These are phyloP conservation scores for Drosophila borborema DNA, from an alignment of 2,888 invertebrate species.

Conservation along the genomic window DNA sequence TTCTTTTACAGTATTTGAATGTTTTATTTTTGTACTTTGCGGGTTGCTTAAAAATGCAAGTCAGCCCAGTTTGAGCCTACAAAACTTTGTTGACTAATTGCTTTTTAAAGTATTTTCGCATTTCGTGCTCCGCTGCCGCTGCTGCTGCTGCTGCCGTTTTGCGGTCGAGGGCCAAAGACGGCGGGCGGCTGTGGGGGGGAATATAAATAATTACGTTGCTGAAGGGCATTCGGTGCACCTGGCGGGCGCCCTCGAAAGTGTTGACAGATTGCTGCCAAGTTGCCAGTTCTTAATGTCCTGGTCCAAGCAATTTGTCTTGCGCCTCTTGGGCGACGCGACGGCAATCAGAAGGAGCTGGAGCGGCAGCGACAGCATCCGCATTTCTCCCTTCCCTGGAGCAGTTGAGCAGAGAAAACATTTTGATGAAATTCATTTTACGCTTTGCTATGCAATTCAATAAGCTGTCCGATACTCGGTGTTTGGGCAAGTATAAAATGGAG, in stretches of 20 bases:
- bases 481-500: not conserved
- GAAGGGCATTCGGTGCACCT: constrained; percentile 58
- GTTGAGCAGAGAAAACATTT: constrained; percentile 16
- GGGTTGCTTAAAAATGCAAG: constrained; percentile 64
- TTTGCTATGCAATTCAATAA: constrained; percentile 45
- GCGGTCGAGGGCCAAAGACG: constrained; percentile 33
- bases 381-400: not conserved
- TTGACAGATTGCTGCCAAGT: constrained; percentile 80
- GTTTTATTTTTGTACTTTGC: constrained; percentile 14
- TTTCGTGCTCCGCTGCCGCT: constrained; percentile 21
- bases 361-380: not conserved
- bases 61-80: constrained; percentile 63
- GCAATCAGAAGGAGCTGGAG: not conserved
- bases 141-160: constrained; percentile 32
- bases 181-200: not conserved
- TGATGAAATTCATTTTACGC: constrained; percentile 39
- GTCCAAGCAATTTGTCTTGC: constrained; percentile 61
- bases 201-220: constrained; percentile 69
- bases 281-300: constrained; percentile 68
- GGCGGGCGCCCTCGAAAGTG: constrained; percentile 56
- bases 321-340: not conserved
- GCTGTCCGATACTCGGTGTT: constrained; percentile 3
- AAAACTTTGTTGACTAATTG: constrained; percentile 77
- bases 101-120: constrained; percentile 68
- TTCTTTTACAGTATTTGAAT: not conserved